phyloP scores from a whole-genome alignment of 1,140 invertebrate genomes.

The Nebria ingens region DNA sequence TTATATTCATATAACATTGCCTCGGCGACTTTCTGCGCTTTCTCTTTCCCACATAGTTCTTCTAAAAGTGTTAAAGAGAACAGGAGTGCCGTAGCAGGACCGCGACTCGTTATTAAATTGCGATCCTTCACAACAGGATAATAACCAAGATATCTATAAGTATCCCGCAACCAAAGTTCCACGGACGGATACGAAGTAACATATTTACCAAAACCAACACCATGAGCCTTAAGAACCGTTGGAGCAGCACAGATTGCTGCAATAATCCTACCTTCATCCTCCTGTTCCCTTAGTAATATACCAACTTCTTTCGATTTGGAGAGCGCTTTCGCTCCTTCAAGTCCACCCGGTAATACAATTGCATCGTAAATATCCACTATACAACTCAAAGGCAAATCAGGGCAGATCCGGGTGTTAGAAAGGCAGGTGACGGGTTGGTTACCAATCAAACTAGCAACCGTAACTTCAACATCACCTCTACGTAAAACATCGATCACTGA shows the following conservation, averaged over 20 bases:
- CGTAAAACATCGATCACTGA: constrained; percentile 83
- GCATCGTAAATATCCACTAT: constrained; percentile 45
- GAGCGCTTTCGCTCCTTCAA: constrained; percentile 72
- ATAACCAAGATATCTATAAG: no score
- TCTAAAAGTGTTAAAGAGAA: no score
- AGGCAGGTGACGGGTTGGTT: constrained; percentile 63
- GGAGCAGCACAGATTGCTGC: constrained; percentile 92
- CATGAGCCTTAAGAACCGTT: no score
- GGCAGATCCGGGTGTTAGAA: constrained; percentile 65
- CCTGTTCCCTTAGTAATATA: constrained; percentile 67
- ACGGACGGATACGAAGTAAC: no score
- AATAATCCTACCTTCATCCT: constrained; percentile 58
- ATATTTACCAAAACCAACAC: no score
- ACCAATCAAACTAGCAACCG: constrained; percentile 69
- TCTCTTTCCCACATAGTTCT: no score
- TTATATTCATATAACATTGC: no score
- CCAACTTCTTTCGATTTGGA: constrained; percentile 63
- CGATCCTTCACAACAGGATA: no score
- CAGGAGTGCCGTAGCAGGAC: no score
- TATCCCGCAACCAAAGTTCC: no score
- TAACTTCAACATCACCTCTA: constrained; percentile 76
- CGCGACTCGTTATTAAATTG: no score
- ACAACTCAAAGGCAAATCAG: constrained; percentile 62
- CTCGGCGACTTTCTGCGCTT: no score
- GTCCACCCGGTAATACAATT: constrained; percentile 78